Percentiles rank a stretch among this genome's conserved stretches.
These are phyloP conservation scores for Tautogolabrus adspersus DNA, from an alignment of 2,113 vertebrate species.

Conservation along the genomic window DNA sequence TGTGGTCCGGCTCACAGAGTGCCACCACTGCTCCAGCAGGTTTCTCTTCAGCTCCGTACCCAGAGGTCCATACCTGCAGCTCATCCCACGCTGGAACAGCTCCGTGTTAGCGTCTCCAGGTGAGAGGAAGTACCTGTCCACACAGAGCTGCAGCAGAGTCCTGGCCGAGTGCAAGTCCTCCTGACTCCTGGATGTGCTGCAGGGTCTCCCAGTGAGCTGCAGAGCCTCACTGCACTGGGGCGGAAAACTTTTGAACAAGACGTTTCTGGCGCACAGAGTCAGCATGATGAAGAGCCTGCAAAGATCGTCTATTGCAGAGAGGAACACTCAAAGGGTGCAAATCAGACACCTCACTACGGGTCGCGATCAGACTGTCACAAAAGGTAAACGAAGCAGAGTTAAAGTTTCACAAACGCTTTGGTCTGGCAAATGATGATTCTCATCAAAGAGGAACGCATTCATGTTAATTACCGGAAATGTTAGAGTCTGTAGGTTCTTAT, in stretches of 20 bases:
- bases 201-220: background rate
- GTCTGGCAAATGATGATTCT: too few relatives aligned
- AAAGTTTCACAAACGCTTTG: too few relatives aligned
- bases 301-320: too few relatives aligned
- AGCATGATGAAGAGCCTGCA: constrained; percentile 53
- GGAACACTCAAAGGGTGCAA: too few relatives aligned
- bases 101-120: constrained; percentile 58
- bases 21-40: constrained; percentile 90
- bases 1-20: constrained; percentile 75
- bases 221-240: background rate
- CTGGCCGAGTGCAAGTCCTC: constrained; percentile 17
- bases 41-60: constrained; percentile 88
- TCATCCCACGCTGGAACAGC: constrained; percentile 77
- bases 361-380: too few relatives aligned
- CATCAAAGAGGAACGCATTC: background rate
- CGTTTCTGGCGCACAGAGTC: constrained; percentile 36
- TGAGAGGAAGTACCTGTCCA: constrained; percentile 82
- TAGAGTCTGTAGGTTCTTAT: too few relatives aligned
- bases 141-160: constrained; percentile 82
- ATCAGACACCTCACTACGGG: too few relatives aligned
- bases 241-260: background rate
- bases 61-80: constrained; percentile 87
- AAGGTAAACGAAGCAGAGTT: too few relatives aligned
- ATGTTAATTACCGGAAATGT: too few relatives aligned
- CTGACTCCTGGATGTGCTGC: background rate